Evolutionary conservation across 2,113 vertebrate genomes (phyloP).

Genomic region (Amphiprion ocellaris): DNA sequence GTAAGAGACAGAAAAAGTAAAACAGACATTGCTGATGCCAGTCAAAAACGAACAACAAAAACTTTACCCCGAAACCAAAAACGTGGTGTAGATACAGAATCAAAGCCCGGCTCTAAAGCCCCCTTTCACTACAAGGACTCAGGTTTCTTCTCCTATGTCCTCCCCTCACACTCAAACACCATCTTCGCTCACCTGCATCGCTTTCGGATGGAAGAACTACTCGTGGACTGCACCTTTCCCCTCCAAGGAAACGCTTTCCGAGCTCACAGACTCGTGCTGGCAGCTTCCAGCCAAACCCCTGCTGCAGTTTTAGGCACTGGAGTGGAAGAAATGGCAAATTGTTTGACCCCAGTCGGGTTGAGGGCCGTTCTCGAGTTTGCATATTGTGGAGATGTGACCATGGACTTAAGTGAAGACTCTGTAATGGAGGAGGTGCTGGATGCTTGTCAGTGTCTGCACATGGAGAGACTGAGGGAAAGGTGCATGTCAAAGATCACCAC

Average conservation of each 20-base stretch:
- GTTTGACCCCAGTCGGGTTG: conserved; percentile 32
- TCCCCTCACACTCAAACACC: conserved; percentile 15
- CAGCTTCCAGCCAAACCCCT: conserved; percentile 29
- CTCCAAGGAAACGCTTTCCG: conserved; percentile 2
- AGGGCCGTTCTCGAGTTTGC: conserved; percentile 38
- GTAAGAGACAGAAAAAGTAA: background rate
- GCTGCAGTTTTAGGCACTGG: background rate
- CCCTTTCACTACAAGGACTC: background rate
- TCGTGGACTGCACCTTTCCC: conserved; percentile 25
- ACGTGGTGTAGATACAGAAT: background rate
- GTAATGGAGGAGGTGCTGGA: conserved; percentile 19
- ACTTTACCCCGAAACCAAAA: background rate
- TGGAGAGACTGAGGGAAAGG: conserved; percentile 17
- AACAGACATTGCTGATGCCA: background rate
- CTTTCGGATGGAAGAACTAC: conserved; percentile 11
- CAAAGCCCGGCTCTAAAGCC: background rate
- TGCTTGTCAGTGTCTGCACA: conserved; percentile 14
- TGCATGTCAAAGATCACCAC: background rate
- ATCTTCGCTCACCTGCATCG: conserved; percentile 21
- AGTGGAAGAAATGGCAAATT: background rate
- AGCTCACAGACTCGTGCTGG: conserved; percentile 33
- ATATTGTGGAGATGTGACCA: conserved; percentile 20
- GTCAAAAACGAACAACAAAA: background rate
- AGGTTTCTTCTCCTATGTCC: background rate
- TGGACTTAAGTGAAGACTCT: conserved; percentile 5